Base-by-base conservation (phyloP, 2,113 vertebrate genomes). In the Etheostoma cragini region DNA sequence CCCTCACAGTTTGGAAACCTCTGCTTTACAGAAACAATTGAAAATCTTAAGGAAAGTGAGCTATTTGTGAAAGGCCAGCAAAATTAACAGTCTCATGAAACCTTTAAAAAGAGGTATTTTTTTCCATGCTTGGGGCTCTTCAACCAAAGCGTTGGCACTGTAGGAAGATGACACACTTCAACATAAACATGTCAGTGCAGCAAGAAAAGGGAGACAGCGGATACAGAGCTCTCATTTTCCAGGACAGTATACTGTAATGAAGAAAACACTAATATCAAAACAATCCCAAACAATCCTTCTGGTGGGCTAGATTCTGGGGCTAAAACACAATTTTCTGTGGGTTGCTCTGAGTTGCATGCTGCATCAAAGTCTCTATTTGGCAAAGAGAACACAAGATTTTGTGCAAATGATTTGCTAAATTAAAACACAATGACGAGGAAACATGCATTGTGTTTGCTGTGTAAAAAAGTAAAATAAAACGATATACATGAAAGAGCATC, bases 151-250 rank as follows among this genome's bases (percentile, higher is more conserved):
- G 56, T 38, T 64, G 42, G 61, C 77, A 56, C 49, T 15, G 57
- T 56, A 42, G 30, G 21, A 52, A 17, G 72, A 80, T 61, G 66
- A 79, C 26, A 26, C 46, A 47, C 61, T 72, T 24, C n/a, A 60
- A 52, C 46, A n/a, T 17, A 15, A 64, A 64, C 62, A 73, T 50
- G 63, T 84, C 72, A 63, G 52, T 65, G 72, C 67, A 77, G 24
- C 50, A 66, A 38, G 56, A 64, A 49, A 68, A 11, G n/a, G 33
- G 22, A 47, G 17, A 7, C 56, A 68, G 53, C 13, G 3, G 61
- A 67, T n/a, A 10, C 45, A 46, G 8, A 50, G 38, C 26, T 57
- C n/a, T 61, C 15, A 1, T 72, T 68, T 42, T 26, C 14, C 3
- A 16, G 50, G 49, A 64, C 17, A 22, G 17, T n/a, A 30, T 56